Percentiles rank a stretch among this genome's conserved stretches.
Conservation (phyloP, 2,113 vertebrate genomes). For the Blennius ocellaris region DNA sequence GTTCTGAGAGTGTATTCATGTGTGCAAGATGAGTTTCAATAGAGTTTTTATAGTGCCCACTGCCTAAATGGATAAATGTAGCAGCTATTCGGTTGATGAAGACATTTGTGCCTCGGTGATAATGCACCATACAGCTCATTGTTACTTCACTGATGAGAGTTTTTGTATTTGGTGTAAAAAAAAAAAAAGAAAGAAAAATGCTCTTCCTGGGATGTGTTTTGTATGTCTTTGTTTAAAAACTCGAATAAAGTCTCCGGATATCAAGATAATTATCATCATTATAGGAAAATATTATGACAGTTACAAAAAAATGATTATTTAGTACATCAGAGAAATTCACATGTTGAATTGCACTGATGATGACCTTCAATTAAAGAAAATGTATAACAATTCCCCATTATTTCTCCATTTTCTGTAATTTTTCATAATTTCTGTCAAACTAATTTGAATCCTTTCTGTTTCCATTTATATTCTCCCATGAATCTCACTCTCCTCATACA, state of each 20-base stretch:
- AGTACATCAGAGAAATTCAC: background rate
- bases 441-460: background rate
- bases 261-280: background rate
- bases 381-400: background rate
- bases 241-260: background rate
- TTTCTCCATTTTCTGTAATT: background rate
- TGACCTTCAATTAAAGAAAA: conserved; percentile 11
- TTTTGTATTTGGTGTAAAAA: conserved; percentile 36
- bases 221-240: background rate
- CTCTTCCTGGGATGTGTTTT: background rate
- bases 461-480: background rate
- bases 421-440: background rate
- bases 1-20: conserved; percentile 54
- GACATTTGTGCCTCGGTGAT: conserved; percentile 47
- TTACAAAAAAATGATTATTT: background rate
- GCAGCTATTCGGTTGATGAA: conserved; percentile 44
- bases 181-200: conserved; percentile 3
- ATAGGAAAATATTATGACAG: background rate
- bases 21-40: conserved; percentile 51
- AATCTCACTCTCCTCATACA: background rate
- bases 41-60: conserved; percentile 36
- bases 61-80: conserved; percentile 47
- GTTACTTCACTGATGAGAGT: conserved; percentile 29
- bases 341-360: background rate
- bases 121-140: conserved; percentile 35